Conservation (phyloP, 35 echinoderm and acorn worm genomes). For the Nesometra sesokonis region DNA sequence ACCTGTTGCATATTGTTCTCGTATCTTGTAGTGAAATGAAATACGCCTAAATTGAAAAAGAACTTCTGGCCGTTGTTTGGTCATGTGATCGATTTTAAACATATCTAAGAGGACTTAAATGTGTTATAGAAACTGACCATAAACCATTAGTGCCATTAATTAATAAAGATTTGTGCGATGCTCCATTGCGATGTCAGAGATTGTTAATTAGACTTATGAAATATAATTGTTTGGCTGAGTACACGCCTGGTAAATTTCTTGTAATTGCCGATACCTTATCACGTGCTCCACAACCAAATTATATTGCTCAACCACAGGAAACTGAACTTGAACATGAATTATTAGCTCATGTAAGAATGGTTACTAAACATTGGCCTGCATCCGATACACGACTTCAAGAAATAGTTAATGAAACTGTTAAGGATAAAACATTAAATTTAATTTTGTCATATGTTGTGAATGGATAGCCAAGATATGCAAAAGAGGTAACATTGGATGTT, state of each 20-base stretch:
- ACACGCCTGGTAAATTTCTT: not conserved
- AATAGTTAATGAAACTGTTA: not conserved
- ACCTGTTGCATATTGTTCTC: constrained; percentile 19
- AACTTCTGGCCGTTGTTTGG: not conserved
- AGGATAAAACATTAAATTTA: not conserved
- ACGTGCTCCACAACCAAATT: not conserved
- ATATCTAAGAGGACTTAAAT: constrained; percentile 9
- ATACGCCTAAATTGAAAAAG: constrained; percentile 14
- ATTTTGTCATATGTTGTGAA: constrained; percentile 2
- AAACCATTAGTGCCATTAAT: constrained; percentile 14
- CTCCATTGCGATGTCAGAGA: not conserved
- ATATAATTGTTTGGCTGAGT: not conserved
- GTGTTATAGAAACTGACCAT: not conserved
- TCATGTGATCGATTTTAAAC: not conserved
- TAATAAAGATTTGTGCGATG: constrained; percentile 7
- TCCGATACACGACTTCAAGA: not conserved
- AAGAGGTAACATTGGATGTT: not conserved
- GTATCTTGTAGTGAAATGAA: not conserved
- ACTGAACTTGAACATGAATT: constrained; percentile 5
- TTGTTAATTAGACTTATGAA: constrained; percentile 1
- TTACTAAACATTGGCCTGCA: constrained; percentile 6
- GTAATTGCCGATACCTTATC: constrained; percentile 16
- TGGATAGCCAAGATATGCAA: constrained; percentile 1
- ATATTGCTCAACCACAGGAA: not conserved
- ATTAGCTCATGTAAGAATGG: constrained; percentile 1